These are phyloP conservation scores for Nomada ferruginata DNA, from an alignment of 2,888 invertebrate genomes.

Conservation along the genomic window DNA sequence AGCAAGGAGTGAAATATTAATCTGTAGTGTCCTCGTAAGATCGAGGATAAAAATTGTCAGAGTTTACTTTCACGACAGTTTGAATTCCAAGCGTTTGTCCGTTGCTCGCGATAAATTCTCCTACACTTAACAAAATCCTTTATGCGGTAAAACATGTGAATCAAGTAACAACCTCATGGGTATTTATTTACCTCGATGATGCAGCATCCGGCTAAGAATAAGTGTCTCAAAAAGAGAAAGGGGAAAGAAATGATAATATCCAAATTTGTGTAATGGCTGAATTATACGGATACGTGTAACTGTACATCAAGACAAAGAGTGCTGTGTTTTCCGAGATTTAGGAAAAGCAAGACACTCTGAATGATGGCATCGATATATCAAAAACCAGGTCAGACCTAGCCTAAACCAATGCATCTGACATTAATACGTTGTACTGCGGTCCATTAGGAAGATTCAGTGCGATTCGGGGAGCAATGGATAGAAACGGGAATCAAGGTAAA, in stretches of 20 bases:
- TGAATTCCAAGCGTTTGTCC: too few species aligned
- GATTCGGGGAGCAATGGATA: conserved; percentile 34
- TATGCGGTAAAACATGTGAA: too few species aligned
- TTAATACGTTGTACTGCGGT: conserved; percentile 59
- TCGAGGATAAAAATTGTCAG: conserved; percentile 6
- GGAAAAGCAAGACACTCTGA: conserved; percentile 1
- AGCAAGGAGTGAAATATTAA: conserved; percentile 42
- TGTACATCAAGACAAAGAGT: background rate
- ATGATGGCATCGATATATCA: conserved; percentile 38
- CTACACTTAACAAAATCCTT: too few species aligned
- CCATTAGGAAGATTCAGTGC: conserved; percentile 66
- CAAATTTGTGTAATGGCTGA: background rate
- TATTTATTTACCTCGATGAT: background rate
- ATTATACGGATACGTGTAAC: background rate
- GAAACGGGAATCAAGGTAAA: conserved; percentile 35
- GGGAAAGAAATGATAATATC: background rate
- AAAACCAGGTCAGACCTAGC: conserved; percentile 44
- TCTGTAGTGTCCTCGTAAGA: background rate
- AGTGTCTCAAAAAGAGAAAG: background rate
- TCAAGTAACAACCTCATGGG: too few species aligned
- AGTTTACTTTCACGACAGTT: too few species aligned
- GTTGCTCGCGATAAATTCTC: too few species aligned
- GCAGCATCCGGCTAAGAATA: background rate
- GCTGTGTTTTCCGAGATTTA: background rate
- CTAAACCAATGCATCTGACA: conserved; percentile 51